A percentile compares a stretch with the other conserved stretches of the same genome.
Evolutionary conservation across 2,797 vertebrate species (phyloP).

Genomic region (Etheostoma nigrum): DNA sequence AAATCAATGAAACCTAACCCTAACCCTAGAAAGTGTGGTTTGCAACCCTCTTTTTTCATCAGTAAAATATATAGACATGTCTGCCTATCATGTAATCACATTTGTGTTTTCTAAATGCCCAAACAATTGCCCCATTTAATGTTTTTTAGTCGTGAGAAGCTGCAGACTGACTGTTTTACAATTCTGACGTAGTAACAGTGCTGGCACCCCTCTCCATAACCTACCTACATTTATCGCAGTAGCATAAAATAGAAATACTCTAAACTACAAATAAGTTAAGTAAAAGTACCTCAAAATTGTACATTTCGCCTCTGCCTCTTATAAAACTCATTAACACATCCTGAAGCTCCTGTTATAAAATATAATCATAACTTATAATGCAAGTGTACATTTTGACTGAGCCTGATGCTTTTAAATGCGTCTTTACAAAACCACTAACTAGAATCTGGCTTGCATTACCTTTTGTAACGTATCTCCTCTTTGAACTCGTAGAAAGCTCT

Average conservation of each 20-base stretch:
- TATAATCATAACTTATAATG: background rate
- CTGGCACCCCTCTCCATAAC: too few species aligned
- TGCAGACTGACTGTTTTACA: background rate
- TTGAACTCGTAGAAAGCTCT: constrained; percentile 95
- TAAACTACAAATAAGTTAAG: too few species aligned
- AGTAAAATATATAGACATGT: background rate
- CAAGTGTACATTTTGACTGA: background rate
- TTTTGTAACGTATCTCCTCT: constrained; percentile 93
- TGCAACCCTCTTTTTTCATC: background rate
- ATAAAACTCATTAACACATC: background rate
- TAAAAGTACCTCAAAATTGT: background rate
- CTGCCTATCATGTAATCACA: background rate
- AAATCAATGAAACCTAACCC: background rate
- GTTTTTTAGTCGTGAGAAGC: background rate
- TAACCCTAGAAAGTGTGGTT: background rate
- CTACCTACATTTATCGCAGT: too few species aligned
- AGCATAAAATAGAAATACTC: too few species aligned
- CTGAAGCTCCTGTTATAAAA: background rate
- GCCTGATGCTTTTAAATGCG: background rate
- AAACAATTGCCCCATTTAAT: background rate
- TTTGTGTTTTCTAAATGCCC: background rate
- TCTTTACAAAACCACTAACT: background rate
- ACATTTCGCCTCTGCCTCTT: background rate
- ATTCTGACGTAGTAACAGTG: too few species aligned
- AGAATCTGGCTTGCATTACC: constrained; percentile 72